Evolutionary conservation across 2,113 vertebrate genomes (phyloP).

Genomic region (Glareola pratincola): DNA sequence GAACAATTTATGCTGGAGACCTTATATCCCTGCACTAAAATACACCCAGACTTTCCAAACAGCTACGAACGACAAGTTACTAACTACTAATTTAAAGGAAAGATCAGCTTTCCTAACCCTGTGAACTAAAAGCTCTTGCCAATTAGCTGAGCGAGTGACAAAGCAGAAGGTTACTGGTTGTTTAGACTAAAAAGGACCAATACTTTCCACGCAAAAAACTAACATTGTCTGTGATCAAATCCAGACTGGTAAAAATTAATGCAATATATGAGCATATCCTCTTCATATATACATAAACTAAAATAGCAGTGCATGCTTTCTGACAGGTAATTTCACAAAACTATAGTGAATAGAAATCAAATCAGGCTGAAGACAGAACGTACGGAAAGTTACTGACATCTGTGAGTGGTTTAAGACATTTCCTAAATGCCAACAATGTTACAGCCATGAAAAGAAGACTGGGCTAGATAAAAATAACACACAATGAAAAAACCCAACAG

Average conservation of each 20-base stretch:
- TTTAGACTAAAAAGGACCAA: neutral
- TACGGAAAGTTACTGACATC: neutral
- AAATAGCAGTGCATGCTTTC: neutral
- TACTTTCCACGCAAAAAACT: neutral
- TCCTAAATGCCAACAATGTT: neutral
- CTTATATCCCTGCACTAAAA: neutral
- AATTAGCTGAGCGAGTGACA: neutral
- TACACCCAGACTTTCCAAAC: neutral
- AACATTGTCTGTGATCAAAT: neutral
- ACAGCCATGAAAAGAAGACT: neutral
- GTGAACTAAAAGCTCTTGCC: neutral
- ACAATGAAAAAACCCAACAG: neutral
- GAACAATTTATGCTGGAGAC: neutral
- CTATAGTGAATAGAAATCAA: neutral
- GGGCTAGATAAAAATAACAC: constrained; percentile 17
- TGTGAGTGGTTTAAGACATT: neutral
- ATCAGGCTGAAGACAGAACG: neutral
- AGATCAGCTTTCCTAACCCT: neutral
- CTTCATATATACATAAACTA: neutral
- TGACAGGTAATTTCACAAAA: neutral
- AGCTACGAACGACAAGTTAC: neutral
- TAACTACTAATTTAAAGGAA: neutral
- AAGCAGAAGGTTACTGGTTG: neutral
- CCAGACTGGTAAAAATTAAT: neutral
- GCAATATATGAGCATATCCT: rapidly evolving